These are phyloP conservation scores for Periophthalmus modestus DNA, from an alignment of 2,113 vertebrate genomes.

Conservation along the genomic window DNA sequence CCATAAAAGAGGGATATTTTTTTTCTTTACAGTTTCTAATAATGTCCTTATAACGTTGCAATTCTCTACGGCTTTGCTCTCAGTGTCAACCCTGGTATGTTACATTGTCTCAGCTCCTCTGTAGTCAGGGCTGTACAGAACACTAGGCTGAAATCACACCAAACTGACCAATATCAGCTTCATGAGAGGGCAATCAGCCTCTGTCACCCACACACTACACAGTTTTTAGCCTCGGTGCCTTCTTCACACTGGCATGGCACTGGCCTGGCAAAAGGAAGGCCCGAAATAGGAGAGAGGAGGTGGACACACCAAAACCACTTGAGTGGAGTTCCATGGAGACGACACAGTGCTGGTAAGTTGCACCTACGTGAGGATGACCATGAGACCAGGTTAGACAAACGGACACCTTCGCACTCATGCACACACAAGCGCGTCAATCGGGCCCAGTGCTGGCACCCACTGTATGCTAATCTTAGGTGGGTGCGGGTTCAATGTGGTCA, in stretches of 20 bases:
- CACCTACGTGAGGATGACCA: constrained; percentile 22
- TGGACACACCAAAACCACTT: constrained; percentile 6
- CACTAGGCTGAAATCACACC: constrained; percentile 21
- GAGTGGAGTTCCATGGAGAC: constrained; percentile 14
- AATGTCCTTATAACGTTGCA: no score
- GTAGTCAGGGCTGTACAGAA: constrained; percentile 15
- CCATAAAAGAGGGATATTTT: no score
- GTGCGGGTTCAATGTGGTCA: constrained; percentile 24
- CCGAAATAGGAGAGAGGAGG: constrained; percentile 4
- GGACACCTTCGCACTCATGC: constrained; percentile 5
- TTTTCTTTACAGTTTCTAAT: no score
- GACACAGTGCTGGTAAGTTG: constrained; percentile 17
- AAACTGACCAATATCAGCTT: constrained; percentile 29
- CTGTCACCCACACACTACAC: constrained; percentile 19
- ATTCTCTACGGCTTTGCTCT: neutral
- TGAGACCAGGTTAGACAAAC: constrained; percentile 15
- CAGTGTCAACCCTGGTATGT: neutral
- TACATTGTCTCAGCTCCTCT: neutral
- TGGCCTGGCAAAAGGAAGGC: constrained; percentile 16
- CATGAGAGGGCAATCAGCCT: constrained; percentile 22
- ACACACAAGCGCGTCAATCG: constrained; percentile 2
- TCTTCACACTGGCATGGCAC: constrained; percentile 28
- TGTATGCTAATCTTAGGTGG: constrained; percentile 32
- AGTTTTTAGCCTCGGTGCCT: neutral
- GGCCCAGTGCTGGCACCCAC: constrained; percentile 17